These are phyloP conservation scores for Oscheius sp. DNA, from an alignment of 2,888 invertebrate genomes.

Conservation along the genomic window DNA sequence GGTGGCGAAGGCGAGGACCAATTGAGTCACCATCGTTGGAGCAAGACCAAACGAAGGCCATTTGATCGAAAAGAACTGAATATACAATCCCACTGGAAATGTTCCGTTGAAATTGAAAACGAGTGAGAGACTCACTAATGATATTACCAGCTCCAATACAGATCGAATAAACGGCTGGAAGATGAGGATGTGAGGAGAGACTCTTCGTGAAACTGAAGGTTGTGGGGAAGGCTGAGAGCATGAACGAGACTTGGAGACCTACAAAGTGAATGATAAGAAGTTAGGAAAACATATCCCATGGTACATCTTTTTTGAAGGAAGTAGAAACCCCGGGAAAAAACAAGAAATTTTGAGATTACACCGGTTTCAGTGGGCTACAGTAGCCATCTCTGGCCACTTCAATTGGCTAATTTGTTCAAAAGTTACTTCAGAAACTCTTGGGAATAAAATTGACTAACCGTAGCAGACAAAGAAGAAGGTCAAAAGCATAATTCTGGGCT, in stretches of 20 bases:
- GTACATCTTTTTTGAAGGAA: too few relatives aligned
- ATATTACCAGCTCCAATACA: conserved; percentile 28
- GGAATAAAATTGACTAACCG: conserved; percentile 16
- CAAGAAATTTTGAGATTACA: too few relatives aligned
- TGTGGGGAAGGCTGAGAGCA: conserved; percentile 25
- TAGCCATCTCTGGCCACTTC: too few relatives aligned
- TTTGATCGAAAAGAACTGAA: conserved; percentile 16
- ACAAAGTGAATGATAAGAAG: too few relatives aligned
- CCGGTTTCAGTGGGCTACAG: too few relatives aligned
- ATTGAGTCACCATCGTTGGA: conserved; percentile 27
- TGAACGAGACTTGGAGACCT: conserved; percentile 4
- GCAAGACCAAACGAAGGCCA: conserved; percentile 24
- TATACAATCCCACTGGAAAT: conserved; percentile 28
- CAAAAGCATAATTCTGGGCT: conserved; percentile 19
- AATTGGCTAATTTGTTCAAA: too few relatives aligned
- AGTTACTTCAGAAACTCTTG: background rate
- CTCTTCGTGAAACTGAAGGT: conserved; percentile 27
- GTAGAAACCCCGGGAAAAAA: too few relatives aligned
- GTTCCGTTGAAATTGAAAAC: background rate
- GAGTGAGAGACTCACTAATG: conserved; percentile 24
- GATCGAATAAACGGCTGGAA: conserved; percentile 24
- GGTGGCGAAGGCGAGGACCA: conserved; percentile 7
- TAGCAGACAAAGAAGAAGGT: conserved; percentile 26
- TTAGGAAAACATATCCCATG: too few relatives aligned
- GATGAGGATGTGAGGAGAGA: conserved; percentile 16